Base-by-base conservation (phyloP, 2,113 vertebrate species). In the Mellivora capensis region DNA sequence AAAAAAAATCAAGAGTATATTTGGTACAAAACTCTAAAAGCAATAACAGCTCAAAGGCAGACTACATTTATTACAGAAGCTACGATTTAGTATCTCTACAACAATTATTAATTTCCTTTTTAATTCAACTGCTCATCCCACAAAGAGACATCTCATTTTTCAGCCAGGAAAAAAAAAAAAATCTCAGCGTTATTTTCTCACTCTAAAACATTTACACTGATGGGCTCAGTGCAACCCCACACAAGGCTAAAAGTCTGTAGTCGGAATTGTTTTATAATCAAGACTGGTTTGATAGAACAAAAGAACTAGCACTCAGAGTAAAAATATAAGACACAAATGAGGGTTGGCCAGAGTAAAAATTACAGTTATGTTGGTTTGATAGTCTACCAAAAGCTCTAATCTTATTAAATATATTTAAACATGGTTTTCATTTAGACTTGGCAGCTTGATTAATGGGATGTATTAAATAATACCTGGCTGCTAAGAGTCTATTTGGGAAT, bases 41-140 rank as follows among this genome's bases (percentile, higher is more conserved):
- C 81, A 97, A 82, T 90, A 91, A 97, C 64, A 97, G 96, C 69
- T 97, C 95, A 96, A 96, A 97, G 88, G 87, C 87, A 98, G 96
- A 98, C 84, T 94, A 57, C 90, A 97, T 98, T 98, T 98, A 98
- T 98, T 97, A 97, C 61, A 98, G 97, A 95, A 94, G 82, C 87
- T 98, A 98, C 96, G 98, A 97, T 86, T 98, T 96, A 96, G 94
- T 96, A 96, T 98, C 93, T 98, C 94, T 67, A 97, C 83, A 89
- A 91, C 92, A 97, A 98, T 98, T 98, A 97, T 96, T 98, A 98
- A 98, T 97, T 96, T 97, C 90, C 54, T 93, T 96, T 98, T 97
- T 98, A 79, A 98, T 96, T 94, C 82, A 98, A 94, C 91, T 97
- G 95, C 80, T 97, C 37, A 96, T 7, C 29, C 42, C 29, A 91